Evolutionary conservation across 2,797 vertebrate genomes (phyloP), one percentile per base, ranked within the genome.

Genomic region (Selene dorsalis): DNA sequence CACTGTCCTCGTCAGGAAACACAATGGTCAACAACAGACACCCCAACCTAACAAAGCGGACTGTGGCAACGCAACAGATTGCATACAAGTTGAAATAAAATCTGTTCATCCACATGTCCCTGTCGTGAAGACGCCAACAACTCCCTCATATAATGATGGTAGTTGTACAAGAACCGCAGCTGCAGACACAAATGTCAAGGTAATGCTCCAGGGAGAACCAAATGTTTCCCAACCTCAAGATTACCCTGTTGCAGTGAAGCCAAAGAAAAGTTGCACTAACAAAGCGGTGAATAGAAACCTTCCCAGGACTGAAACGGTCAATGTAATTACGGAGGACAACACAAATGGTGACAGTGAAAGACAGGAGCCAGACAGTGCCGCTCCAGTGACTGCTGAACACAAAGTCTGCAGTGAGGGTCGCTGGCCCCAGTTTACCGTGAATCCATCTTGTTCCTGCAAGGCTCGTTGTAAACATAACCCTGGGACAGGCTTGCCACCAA

Each of bases 361-460:
- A 17, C 59, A 41, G 32, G 57, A 50, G 2, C 6, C 13, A 8
- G 56, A 6, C 20, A 3, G 38, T 6, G 17, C 10, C 7, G 12
- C 75, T 41, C 13, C 64, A 24, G 56, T 20, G 10, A n/a, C 47
- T 18, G 22, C 24, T 14, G 52, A 55, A 35, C 16, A n/a, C 22
- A 35, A 22, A 2, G 35, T 14, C n/a, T 43, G 6, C 7, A 57
- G 73, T 0, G 5, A 48, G 0, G 72, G 62, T 26, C 88, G 82
- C 72, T 93, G 92, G 93, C 90, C 82, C 0, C 88, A 89, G 0
- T 96, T 95, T 75, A 91, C 91, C 24, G 87, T 93, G 53, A 90
- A 93, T 61, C 88, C 62, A 12, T 89, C 85, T 6, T 95, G 94
- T 75, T 77, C 90, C 26, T 73, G 48, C 68, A 92, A 74, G 69